These are phyloP conservation scores for Toxotes chatareus DNA, from an alignment of 2,113 vertebrate genomes.

Conservation along the genomic window DNA sequence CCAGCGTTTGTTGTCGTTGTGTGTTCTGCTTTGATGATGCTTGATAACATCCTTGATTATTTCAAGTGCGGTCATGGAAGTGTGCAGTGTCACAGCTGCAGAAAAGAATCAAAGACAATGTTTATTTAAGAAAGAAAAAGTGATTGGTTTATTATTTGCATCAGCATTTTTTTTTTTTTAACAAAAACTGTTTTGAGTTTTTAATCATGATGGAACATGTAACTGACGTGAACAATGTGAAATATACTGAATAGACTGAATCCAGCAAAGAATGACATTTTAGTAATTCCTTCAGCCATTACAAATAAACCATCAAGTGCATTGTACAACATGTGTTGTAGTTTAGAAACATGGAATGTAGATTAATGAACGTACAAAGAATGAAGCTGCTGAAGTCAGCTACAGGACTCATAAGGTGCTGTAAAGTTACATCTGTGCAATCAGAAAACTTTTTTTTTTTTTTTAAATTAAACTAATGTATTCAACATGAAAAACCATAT, in stretches of 20 bases:
- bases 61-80: slow-evolving; percentile 52
- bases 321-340: slow-evolving; percentile 1
- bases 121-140: slow-evolving; percentile 37
- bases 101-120: slow-evolving; percentile 35
- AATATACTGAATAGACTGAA: not conserved
- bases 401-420: not conserved
- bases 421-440: not conserved
- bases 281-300: not conserved
- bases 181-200: slow-evolving; percentile 2
- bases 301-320: too few relatives aligned
- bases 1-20: not conserved
- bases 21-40: slow-evolving; percentile 66
- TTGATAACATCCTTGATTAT: slow-evolving; percentile 74
- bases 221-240: not conserved
- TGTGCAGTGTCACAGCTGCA: slow-evolving; percentile 42
- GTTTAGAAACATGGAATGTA: slow-evolving; percentile 19
- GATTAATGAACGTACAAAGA: slow-evolving; percentile 5
- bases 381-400: not conserved
- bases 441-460: not conserved
- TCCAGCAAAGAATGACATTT: not conserved
- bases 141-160: slow-evolving; percentile 58
- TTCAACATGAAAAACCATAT: slow-evolving; percentile 3
- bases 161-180: slow-evolving; percentile 50
- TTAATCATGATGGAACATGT: not conserved
- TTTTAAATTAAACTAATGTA: not conserved